Conservation (phyloP, 1,140 invertebrate genomes). For the Bicyclus anynana region DNA sequence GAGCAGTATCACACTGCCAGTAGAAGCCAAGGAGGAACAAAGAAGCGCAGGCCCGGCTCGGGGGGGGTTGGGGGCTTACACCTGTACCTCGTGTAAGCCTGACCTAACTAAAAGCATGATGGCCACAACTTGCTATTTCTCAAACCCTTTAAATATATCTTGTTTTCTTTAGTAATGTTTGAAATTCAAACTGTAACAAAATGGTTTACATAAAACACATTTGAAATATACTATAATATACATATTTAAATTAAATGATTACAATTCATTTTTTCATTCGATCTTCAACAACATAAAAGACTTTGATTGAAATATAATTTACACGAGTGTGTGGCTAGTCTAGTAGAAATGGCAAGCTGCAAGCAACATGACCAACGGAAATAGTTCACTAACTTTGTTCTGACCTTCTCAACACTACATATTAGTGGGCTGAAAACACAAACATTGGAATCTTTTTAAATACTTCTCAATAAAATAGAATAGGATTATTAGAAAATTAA, state of each 20-base stretch:
- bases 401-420: constrained; percentile 62
- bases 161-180: background rate
- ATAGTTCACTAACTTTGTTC: constrained; percentile 44
- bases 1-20: constrained; percentile 29
- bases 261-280: too few species aligned
- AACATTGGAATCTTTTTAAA: constrained; percentile 38
- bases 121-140: constrained; percentile 42
- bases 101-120: constrained; percentile 52
- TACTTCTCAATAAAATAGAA: constrained; percentile 11
- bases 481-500: background rate
- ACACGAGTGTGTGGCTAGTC: too few species aligned
- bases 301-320: too few species aligned
- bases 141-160: background rate
- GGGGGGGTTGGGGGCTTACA: constrained; percentile 54
- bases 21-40: constrained; percentile 32
- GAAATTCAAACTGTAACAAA: background rate
- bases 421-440: constrained; percentile 62
- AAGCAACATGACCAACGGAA: constrained; percentile 40
- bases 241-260: too few species aligned
- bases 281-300: too few species aligned
- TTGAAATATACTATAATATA: too few species aligned
- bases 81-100: constrained; percentile 58
- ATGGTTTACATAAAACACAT: too few species aligned
- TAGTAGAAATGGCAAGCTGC: constrained; percentile 36
- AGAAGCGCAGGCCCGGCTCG: constrained; percentile 42